Evolutionary conservation across 2,113 vertebrate species (phyloP), one percentile per base, ranked within the genome.

Genomic region (Engystomops pustulosus): DNA sequence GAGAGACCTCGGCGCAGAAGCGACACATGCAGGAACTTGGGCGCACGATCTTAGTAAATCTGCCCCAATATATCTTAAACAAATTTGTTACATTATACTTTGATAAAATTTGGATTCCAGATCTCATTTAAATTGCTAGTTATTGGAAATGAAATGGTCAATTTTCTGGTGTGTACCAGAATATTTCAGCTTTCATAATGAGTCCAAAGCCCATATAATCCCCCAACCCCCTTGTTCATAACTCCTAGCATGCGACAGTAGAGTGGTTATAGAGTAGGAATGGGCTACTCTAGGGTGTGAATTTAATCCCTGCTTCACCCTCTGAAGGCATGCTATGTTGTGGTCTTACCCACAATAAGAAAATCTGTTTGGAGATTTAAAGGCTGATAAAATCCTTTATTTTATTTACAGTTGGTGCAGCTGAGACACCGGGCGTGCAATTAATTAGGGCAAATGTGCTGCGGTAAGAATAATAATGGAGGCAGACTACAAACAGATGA

Each of bases 391-490:
- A 90, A 89, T 79, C 65, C 85, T 88, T 89, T 91, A 91, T 88
- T 89, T 76, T 91, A 91, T 92, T 93, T 95, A 89, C 92, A 93
- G 93, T 92, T 93, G 94, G 92, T 93, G 93, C 83, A 89, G 84
- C 87, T 88, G 81, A 93, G 90, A 72, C 83, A 92, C 87, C 87
- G 90, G 91, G 89, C 88, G 91, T 93, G 91, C 90, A 91, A 93
- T 92, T 94, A 93, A 95, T 95, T 95, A 94, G 86, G 86, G 90
- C 90, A 91, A 89, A 93, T 95, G 91, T 94, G 85, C 90, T 95
- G 93, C 92, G 92, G 93, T 95, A 91, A 93, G 90, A 92, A 90
- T 93, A 92, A 93, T 94, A 92, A 91, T 93, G 91, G 85, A 92
- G 84, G 85, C 91, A 88, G 91, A 94, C 94, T 93, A 91, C 91